Evolutionary conservation across 2,797 vertebrate genomes (phyloP).

Genomic region (Ctenopoma kingsleyae): DNA sequence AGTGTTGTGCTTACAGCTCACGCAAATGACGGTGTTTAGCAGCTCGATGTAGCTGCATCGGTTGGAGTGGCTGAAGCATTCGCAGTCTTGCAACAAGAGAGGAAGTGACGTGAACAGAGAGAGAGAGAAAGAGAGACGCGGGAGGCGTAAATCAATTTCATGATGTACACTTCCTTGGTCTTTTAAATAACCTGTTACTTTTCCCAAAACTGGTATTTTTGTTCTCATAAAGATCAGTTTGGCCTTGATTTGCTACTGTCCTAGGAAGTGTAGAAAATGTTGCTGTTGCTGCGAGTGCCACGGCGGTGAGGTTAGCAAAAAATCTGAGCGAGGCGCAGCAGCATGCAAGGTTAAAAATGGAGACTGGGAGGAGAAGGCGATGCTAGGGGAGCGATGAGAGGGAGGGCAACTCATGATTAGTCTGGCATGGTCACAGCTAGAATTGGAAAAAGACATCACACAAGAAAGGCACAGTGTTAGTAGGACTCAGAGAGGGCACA

Average conservation of each 20-base stretch:
- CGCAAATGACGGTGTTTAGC: conserved; percentile 99
- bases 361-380: conserved; percentile 31
- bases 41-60: conserved; percentile 99
- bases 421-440: conserved; percentile 67
- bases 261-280: conserved; percentile 45
- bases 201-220: too few relatives aligned
- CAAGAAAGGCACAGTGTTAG: conserved; percentile 63
- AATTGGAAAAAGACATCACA: conserved; percentile 61
- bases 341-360: conserved; percentile 90
- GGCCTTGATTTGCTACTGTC: too few relatives aligned
- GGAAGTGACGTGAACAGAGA: conserved; percentile 73
- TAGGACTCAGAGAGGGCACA: conserved; percentile 55
- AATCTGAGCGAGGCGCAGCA: conserved; percentile 81
- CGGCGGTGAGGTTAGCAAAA: conserved; percentile 71
- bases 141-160: too few relatives aligned
- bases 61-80: conserved; percentile 99
- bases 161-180: too few relatives aligned
- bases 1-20: conserved; percentile 99
- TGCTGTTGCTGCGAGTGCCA: conserved; percentile 63
- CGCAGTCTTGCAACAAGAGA: conserved; percentile 98
- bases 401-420: conserved; percentile 50
- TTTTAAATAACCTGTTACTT: too few relatives aligned
- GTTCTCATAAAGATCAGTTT: too few relatives aligned
- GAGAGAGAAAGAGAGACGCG: conserved; percentile 7
- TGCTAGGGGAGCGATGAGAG: conserved; percentile 56